Conservation (phyloP, 2,888 invertebrate species). For the Nycteola revayana region DNA sequence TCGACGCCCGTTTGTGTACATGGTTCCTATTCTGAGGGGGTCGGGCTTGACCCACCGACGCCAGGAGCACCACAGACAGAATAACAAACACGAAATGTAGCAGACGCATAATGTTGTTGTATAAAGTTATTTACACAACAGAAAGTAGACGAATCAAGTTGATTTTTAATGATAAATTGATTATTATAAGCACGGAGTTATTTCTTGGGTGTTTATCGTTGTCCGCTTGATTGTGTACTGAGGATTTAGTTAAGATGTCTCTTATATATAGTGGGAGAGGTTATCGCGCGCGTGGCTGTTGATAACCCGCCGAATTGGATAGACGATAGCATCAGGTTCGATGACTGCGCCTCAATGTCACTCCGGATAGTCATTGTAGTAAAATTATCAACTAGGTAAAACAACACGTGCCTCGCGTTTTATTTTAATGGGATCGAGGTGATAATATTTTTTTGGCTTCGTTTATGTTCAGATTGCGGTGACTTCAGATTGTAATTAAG, state of each 20-base stretch:
- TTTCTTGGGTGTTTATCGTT: slow-evolving; percentile 42
- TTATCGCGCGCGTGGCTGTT: slow-evolving; percentile 70
- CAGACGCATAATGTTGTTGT: slow-evolving; percentile 56
- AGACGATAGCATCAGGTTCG: slow-evolving; percentile 54
- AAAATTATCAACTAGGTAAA: slow-evolving; percentile 65
- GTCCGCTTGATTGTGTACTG: slow-evolving; percentile 58
- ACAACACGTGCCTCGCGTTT: slow-evolving; percentile 17
- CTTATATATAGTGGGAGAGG: slow-evolving; percentile 60
- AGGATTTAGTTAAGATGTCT: slow-evolving; percentile 43
- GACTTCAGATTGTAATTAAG: too few species aligned
- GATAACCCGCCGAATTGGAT: slow-evolving; percentile 69
- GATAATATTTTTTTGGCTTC: background rate
- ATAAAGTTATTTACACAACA: slow-evolving; percentile 5
- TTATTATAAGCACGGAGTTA: slow-evolving; percentile 16
- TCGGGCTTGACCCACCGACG: slow-evolving; percentile 38
- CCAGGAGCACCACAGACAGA: slow-evolving; percentile 42
- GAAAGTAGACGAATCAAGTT: slow-evolving; percentile 11
- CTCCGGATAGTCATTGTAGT: slow-evolving; percentile 55
- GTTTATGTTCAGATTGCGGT: too few species aligned
- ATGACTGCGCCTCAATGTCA: slow-evolving; percentile 77
- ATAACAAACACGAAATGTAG: slow-evolving; percentile 47
- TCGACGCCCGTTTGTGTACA: slow-evolving; percentile 46
- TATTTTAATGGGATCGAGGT: background rate
- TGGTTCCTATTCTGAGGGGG: slow-evolving; percentile 38
- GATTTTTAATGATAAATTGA: slow-evolving; percentile 19